phyloP scores from a whole-genome alignment of 2,888 invertebrate species.

The Sesamia inferens region DNA sequence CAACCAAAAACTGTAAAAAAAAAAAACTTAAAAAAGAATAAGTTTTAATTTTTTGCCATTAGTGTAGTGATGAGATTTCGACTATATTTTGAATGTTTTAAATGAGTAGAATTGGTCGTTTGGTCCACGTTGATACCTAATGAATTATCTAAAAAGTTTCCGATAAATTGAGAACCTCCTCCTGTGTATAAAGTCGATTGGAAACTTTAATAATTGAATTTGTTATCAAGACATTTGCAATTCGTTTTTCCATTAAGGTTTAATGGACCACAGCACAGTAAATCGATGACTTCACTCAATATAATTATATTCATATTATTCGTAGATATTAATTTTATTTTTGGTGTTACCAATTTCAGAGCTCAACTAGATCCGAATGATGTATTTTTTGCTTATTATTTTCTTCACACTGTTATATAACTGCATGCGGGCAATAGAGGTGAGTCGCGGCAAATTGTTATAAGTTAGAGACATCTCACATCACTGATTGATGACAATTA shows the following conservation, averaged over 20 bases:
- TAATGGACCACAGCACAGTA: constrained; percentile 72
- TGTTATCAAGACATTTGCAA: constrained; percentile 64
- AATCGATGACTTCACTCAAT: constrained; percentile 40
- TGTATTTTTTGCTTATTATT: not conserved
- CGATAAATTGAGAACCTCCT: not conserved
- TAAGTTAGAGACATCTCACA: too few species aligned
- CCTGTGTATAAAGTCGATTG: not conserved
- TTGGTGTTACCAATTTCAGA: not conserved
- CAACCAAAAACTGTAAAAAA: too few species aligned
- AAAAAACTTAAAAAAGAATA: too few species aligned
- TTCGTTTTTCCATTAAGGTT: constrained; percentile 70
- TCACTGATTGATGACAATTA: not conserved
- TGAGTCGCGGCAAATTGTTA: constrained; percentile 64
- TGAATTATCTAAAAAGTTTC: not conserved
- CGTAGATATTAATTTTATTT: constrained; percentile 73
- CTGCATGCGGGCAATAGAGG: not conserved
- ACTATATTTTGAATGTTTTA: too few species aligned
- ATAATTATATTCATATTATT: constrained; percentile 63
- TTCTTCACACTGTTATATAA: not conserved
- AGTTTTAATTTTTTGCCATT: too few species aligned
- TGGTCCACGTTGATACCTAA: not conserved
- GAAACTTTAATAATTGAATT: not conserved
- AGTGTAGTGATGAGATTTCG: too few species aligned
- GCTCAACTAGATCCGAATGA: not conserved
- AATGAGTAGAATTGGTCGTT: too few species aligned